Percentiles rank a stretch among this genome's conserved stretches.
Conservation (phyloP, 2,113 vertebrate genomes). For the Struthio camelus region DNA sequence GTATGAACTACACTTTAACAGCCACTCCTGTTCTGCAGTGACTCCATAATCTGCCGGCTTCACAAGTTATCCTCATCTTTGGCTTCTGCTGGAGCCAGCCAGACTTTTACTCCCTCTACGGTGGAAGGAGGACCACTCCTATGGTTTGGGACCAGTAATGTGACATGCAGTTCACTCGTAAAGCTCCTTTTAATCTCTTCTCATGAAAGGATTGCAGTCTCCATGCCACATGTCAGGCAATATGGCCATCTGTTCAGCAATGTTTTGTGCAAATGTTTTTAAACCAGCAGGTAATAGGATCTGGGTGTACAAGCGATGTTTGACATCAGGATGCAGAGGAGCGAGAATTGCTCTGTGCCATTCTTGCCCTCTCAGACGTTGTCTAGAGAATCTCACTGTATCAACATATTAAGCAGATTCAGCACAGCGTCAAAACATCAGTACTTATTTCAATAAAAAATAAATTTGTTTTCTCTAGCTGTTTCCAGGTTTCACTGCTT, state of each 20-base stretch:
- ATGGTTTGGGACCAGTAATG: background rate
- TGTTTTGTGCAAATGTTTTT: background rate
- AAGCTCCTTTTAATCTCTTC: background rate
- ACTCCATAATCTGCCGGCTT: background rate
- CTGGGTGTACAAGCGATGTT: background rate
- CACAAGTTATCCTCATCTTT: background rate
- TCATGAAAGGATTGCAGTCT: background rate
- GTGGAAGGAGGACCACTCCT: accelerated
- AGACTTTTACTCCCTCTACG: background rate
- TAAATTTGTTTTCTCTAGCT: background rate
- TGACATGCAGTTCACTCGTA: background rate
- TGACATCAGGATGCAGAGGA: background rate
- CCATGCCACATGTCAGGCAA: background rate
- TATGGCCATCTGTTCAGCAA: background rate
- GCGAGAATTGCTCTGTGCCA: background rate
- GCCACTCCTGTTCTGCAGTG: background rate
- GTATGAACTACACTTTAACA: background rate
- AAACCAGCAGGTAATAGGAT: background rate
- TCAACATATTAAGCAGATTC: background rate
- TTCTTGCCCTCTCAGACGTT: background rate
- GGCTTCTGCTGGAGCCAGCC: background rate
- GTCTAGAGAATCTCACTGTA: background rate
- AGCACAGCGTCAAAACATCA: background rate
- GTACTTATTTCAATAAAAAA: background rate
- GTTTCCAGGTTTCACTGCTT: background rate